Evolutionary conservation across 2,888 invertebrate genomes (phyloP).

Genomic region (Stomorhina lunata): DNA sequence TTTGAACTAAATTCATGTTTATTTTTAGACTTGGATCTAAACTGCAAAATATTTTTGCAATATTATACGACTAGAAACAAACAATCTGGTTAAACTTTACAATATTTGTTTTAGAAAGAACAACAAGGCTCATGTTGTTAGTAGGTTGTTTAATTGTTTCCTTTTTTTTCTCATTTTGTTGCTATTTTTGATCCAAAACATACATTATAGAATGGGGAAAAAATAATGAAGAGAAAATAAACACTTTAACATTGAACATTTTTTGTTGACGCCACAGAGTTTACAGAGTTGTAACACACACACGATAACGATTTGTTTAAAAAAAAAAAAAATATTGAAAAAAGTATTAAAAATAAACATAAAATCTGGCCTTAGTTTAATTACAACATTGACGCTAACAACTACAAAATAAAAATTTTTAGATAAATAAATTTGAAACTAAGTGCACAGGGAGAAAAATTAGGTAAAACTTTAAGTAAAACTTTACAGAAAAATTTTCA

Average conservation of each 20-base stretch:
- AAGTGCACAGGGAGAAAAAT: slow-evolving; percentile 30
- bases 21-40: background rate
- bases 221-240: background rate
- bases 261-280: slow-evolving; percentile 50
- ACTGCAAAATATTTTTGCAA: slow-evolving; percentile 29
- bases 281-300: slow-evolving; percentile 49
- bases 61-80: slow-evolving; percentile 30
- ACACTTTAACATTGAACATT: slow-evolving; percentile 2
- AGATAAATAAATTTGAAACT: slow-evolving; percentile 28
- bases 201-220: background rate
- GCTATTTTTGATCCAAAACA: slow-evolving; percentile 32
- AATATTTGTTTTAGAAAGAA: slow-evolving; percentile 35
- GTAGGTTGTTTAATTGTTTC: slow-evolving; percentile 24
- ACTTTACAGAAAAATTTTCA: background rate
- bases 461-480: background rate
- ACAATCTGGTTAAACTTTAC: slow-evolving; percentile 41
- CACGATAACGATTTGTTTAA: slow-evolving; percentile 50
- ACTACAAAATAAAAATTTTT: slow-evolving; percentile 34
- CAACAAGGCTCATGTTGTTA: slow-evolving; percentile 32
- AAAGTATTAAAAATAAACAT: background rate
- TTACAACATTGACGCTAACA: slow-evolving; percentile 60
- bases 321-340: background rate
- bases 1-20: background rate
- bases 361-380: slow-evolving; percentile 54
- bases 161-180: background rate